These are phyloP conservation scores for Chrysina gloriosa DNA, from an alignment of 2,888 invertebrate species.

Conservation along the genomic window DNA sequence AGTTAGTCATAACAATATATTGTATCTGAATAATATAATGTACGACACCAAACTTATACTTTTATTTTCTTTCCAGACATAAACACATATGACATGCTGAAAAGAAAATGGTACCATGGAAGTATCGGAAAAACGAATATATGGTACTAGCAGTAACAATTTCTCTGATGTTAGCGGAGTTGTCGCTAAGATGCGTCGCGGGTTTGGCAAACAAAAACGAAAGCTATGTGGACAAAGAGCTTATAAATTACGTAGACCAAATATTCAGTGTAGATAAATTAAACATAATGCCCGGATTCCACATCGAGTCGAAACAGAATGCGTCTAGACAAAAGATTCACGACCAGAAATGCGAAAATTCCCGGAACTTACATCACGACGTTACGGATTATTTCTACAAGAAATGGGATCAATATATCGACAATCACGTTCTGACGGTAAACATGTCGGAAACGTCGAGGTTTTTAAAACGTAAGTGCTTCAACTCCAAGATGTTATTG, in stretches of 20 bases:
- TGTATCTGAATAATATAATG: background rate
- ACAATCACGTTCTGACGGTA: conserved; percentile 73
- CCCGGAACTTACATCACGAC: conserved; percentile 64
- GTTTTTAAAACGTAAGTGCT: conserved; percentile 71
- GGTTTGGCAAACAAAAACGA: background rate
- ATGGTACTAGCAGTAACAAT: conserved; percentile 47
- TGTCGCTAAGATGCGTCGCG: conserved; percentile 6
- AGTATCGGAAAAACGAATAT: conserved; percentile 51
- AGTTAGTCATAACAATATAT: too few relatives aligned
- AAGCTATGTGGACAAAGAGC: conserved; percentile 65
- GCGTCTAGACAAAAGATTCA: conserved; percentile 31
- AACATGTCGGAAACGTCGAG: conserved; percentile 76
- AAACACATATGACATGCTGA: conserved; percentile 54
- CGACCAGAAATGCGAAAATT: conserved; percentile 58
- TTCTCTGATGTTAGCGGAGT: conserved; percentile 39
- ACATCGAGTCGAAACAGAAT: conserved; percentile 47
- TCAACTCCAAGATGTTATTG: too few relatives aligned
- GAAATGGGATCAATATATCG: conserved; percentile 71
- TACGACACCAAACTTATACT: background rate
- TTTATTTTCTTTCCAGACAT: conserved; percentile 41
- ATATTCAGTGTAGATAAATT: conserved; percentile 67
- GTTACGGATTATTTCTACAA: conserved; percentile 70
- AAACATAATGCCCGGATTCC: conserved; percentile 47
- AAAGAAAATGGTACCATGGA: conserved; percentile 56
- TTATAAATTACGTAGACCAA: conserved; percentile 71